Conservation (phyloP, 2,113 vertebrate genomes). For the Pluvialis apricaria region DNA sequence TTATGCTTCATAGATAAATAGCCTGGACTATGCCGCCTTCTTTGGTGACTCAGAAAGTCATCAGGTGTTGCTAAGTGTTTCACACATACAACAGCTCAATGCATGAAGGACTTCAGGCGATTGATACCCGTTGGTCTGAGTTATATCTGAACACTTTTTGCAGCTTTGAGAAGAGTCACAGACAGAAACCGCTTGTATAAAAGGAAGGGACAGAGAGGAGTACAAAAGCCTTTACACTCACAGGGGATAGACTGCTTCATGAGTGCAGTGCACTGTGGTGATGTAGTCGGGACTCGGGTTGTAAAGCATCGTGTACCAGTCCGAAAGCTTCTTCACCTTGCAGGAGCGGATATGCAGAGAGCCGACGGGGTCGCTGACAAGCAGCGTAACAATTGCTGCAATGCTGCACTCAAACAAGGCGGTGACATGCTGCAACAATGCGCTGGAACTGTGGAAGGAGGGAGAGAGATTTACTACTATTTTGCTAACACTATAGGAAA, state of each 20-base stretch:
- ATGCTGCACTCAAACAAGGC: slow-evolving; percentile 87
- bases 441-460: slow-evolving; percentile 81
- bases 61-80: background rate
- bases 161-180: background rate
- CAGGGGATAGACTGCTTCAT: slow-evolving; percentile 96
- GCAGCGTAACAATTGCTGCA: slow-evolving; percentile 83
- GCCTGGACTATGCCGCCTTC: background rate
- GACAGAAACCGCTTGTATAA: background rate
- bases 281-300: slow-evolving; percentile 97
- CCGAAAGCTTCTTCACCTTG: slow-evolving; percentile 89
- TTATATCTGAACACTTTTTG: background rate
- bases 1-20: background rate
- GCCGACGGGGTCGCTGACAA: slow-evolving; percentile 86
- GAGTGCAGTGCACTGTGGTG: slow-evolving; percentile 94
- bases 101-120: background rate
- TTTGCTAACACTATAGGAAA: background rate
- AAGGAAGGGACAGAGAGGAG: background rate
- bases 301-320: slow-evolving; percentile 99
- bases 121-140: fast-evolving
- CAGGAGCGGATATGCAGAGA: slow-evolving; percentile 86
- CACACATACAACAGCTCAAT: fast-evolving
- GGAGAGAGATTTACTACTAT: background rate
- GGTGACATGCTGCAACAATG: slow-evolving; percentile 88
- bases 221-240: slow-evolving; percentile 63
- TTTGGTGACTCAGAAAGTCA: background rate